These are phyloP conservation scores for Gymnopithys bicolor DNA, from an alignment of 2,797 vertebrate genomes.

Conservation along the genomic window DNA sequence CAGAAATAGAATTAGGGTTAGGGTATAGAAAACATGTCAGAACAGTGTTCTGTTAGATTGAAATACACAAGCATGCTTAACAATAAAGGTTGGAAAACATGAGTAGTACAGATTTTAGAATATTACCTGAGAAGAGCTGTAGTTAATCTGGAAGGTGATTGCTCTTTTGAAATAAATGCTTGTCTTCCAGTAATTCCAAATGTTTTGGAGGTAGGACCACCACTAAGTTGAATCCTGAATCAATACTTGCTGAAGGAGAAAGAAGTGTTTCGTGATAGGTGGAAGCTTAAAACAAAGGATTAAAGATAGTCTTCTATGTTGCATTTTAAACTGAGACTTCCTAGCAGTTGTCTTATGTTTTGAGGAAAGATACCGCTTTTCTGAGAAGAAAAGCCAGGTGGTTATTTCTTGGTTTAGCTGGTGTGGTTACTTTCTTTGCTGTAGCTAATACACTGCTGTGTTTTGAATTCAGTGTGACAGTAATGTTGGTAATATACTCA, in stretches of 20 bases:
- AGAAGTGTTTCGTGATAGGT: fast-evolving
- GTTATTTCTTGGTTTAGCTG: background rate
- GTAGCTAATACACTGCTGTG: background rate
- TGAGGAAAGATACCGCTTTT: background rate
- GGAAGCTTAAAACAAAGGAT: background rate
- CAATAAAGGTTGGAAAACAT: background rate
- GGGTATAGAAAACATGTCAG: background rate
- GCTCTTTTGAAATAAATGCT: background rate
- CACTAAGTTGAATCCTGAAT: background rate
- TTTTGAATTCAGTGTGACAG: background rate
- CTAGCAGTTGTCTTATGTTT: background rate
- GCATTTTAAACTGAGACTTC: background rate
- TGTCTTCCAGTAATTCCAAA: background rate
- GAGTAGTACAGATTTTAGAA: background rate
- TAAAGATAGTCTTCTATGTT: fast-evolving
- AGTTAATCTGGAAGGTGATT: background rate
- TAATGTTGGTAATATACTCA: background rate
- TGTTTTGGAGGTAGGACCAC: background rate
- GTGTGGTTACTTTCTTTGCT: background rate
- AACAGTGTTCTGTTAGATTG: background rate
- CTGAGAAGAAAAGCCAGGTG: background rate
- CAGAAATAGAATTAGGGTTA: background rate
- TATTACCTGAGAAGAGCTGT: background rate
- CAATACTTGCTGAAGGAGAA: background rate
- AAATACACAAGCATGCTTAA: background rate